Evolutionary conservation across 2,797 vertebrate genomes (phyloP).

Genomic region (Alca torda): DNA sequence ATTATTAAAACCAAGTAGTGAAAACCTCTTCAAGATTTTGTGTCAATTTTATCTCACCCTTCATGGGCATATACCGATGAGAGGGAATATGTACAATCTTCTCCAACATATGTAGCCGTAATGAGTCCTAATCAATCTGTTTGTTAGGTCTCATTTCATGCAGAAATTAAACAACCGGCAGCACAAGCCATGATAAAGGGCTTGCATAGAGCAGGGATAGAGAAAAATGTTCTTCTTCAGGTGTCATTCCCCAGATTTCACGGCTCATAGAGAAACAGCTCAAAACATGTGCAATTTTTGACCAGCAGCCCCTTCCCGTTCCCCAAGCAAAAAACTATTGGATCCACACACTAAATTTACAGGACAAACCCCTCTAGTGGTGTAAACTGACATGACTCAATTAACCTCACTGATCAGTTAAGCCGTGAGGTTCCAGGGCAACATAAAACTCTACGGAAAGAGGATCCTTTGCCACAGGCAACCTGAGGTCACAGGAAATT

Average conservation of each 20-base stretch:
- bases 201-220: not conserved
- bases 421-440: not conserved
- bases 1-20: not conserved
- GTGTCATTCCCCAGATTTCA: not conserved
- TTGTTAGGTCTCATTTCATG: not conserved
- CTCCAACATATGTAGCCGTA: not conserved
- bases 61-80: not conserved
- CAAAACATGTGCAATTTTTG: not conserved
- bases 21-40: not conserved
- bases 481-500: not conserved
- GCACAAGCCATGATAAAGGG: not conserved
- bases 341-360: not conserved
- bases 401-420: not conserved
- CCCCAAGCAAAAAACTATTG: not conserved
- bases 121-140: not conserved
- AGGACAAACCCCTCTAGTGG: conserved; percentile 11
- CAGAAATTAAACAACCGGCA: not conserved
- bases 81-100: not conserved
- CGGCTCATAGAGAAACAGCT: not conserved
- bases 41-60: not conserved
- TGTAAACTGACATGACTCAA: not conserved
- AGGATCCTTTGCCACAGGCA: not conserved
- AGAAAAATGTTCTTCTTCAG: not conserved
- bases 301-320: not conserved
- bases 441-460: not conserved